Conservation (phyloP, 2,888 invertebrate genomes). For the Caenorhabditis zanzibari region DNA sequence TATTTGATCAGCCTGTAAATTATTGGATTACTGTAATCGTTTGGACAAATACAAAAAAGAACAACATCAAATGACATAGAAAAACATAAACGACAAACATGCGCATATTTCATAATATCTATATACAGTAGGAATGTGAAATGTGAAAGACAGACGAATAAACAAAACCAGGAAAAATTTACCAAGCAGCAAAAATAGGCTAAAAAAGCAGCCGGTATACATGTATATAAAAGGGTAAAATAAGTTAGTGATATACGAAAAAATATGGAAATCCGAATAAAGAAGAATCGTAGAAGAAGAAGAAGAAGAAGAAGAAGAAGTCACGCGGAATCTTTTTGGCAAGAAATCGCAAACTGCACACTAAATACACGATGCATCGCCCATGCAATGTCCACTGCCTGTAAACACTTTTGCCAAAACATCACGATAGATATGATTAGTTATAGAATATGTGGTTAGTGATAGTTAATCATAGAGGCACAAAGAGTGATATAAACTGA, state of each 20-base stretch:
- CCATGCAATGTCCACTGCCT: conserved; percentile 82
- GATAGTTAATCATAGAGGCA: background rate
- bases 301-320: background rate
- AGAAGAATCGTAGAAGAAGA: background rate
- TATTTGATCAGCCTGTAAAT: conserved; percentile 95
- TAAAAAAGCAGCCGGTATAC: too few relatives aligned
- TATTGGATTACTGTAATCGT: background rate
- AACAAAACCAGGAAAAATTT: background rate
- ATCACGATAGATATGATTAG: conserved; percentile 48
- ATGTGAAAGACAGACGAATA: background rate
- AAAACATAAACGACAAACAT: conserved; percentile 10
- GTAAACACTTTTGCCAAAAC: conserved; percentile 57
- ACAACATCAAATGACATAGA: background rate
- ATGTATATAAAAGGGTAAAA: background rate
- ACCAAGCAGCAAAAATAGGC: background rate
- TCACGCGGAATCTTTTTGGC: conserved; percentile 34
- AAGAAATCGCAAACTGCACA: conserved; percentile 70
- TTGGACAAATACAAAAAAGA: background rate
- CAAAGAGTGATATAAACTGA: background rate
- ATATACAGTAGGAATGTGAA: too few relatives aligned
- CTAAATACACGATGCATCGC: conserved; percentile 82
- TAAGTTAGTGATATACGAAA: background rate
- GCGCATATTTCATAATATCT: background rate
- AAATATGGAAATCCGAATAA: background rate
- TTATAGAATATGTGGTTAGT: background rate